A percentile compares a stretch with the other conserved stretches of the same genome.
Evolutionary conservation across 2,797 vertebrate genomes (phyloP).

Genomic region (Tapirus indicus): DNA sequence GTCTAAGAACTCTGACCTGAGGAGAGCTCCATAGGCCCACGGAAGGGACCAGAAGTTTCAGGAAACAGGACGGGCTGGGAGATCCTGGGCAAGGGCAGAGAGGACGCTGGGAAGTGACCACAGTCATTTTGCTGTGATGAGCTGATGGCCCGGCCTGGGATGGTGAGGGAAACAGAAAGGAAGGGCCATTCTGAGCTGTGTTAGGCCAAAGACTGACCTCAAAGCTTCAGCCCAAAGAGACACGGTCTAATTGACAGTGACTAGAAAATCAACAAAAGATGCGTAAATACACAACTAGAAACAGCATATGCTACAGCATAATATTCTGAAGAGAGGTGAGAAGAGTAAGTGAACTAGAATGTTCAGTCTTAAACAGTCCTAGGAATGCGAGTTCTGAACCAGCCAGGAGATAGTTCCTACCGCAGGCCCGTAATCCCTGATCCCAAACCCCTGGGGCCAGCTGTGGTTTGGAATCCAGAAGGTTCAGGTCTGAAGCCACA

Average conservation of each 20-base stretch:
- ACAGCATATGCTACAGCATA: too few relatives aligned
- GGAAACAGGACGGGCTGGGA: not conserved
- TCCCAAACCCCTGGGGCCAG: not conserved
- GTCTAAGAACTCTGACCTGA: not conserved
- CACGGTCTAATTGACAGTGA: rapidly evolving
- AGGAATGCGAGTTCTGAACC: not conserved
- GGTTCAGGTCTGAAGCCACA: too few relatives aligned
- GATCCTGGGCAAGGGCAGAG: rapidly evolving
- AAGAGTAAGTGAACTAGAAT: not conserved
- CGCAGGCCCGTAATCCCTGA: not conserved
- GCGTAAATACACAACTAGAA: not conserved
- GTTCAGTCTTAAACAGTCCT: not conserved
- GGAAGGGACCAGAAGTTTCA: not conserved
- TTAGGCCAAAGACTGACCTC: not conserved
- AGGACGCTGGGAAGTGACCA: rapidly evolving
- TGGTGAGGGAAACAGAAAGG: not conserved
- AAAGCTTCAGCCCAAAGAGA: not conserved
- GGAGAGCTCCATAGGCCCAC: not conserved
- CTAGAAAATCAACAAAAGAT: not conserved
- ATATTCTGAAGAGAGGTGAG: not conserved
- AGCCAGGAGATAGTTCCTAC: not conserved
- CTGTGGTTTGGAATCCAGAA: not conserved
- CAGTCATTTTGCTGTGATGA: not conserved
- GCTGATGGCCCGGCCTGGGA: too few relatives aligned
- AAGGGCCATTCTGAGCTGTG: not conserved